Base-by-base conservation (phyloP, 2,888 invertebrate genomes). In the Steinernema scapterisci region DNA sequence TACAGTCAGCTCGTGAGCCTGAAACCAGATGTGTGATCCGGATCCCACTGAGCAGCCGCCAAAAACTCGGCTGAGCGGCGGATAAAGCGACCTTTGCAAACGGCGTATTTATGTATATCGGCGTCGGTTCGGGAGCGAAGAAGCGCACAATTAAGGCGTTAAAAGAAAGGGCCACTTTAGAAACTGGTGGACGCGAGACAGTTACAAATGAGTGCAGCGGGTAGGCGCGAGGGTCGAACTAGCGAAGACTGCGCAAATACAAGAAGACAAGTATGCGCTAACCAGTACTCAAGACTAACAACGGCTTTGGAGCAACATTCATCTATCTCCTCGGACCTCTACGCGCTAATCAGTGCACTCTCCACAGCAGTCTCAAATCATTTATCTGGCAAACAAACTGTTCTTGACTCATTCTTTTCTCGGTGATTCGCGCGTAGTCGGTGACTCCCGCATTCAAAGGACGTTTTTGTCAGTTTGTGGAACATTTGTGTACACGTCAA, bases 211-310 rank as follows among this genome's bases (percentile, higher is more conserved):
- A 25, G 54, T 54, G 54, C 54, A 25, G 38, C 38, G 38, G 54
- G 54, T 21, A 63, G 63, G 9, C 63, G 31, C 23, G 63, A 63
- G 63, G 31, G 63, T 63, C 63, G 63, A 63, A 63, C 63, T 63
- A 63, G 63, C 31, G 31, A 63, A 63, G 63, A 63, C 63, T 63
- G 63, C 63, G 63, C 63, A 63, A 63, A 63, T 63, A 63, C 27
- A 63, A 63, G 63, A 63, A 63, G 63, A 63, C 63, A 63, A 63
- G 63, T 63, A 63, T 27, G 63, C 63, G 38, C 16, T 63, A 63
- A 63, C 63, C 25, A 63, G 63, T 63, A 63, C 63, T 63, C 63
- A 63, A 63, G 27, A 63, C 63, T 31, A 63, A 63, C 63, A 63
- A 25, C 31, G 25, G 63, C 63, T 63, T 63, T 31, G 31, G 25